phyloP scores from a whole-genome alignment of 2,797 vertebrate species.

The Mus minutoides region DNA sequence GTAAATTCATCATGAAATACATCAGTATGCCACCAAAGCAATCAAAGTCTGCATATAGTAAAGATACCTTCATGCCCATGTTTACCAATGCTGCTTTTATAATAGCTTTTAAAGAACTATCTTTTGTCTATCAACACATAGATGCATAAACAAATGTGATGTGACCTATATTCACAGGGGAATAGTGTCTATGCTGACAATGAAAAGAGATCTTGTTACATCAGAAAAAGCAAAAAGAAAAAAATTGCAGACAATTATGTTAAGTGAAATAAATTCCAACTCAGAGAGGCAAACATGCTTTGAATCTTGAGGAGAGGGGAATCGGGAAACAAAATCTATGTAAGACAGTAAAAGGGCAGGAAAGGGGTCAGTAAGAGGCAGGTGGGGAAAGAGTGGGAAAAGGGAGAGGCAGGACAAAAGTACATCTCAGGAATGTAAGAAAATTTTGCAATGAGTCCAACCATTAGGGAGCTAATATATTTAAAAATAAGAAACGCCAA shows the following conservation, averaged over 20 bases:
- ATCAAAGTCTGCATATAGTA: not conserved
- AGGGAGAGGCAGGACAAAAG: not conserved
- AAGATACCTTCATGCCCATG: not conserved
- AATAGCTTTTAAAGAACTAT: not conserved
- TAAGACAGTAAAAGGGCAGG: not conserved
- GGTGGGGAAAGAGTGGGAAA: not conserved
- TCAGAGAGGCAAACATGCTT: not conserved
- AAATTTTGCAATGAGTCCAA: not conserved
- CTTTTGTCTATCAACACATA: not conserved
- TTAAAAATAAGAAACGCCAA: not conserved
- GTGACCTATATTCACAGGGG: not conserved
- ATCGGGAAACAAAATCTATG: not conserved
- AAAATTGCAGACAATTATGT: not conserved
- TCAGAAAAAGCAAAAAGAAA: not conserved
- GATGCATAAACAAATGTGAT: not conserved
- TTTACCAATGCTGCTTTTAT: no score
- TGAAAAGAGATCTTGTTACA: not conserved
- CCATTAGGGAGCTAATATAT: not conserved
- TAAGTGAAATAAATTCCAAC: not conserved
- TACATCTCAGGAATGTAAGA: not conserved
- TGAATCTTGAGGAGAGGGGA: fast-evolving
- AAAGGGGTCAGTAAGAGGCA: no score
- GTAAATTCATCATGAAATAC: not conserved
- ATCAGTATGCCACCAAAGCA: not conserved
- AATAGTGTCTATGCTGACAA: not conserved